Evolutionary conservation across 2,797 vertebrate species (phyloP).

Genomic region (Crenichthys baileyi): DNA sequence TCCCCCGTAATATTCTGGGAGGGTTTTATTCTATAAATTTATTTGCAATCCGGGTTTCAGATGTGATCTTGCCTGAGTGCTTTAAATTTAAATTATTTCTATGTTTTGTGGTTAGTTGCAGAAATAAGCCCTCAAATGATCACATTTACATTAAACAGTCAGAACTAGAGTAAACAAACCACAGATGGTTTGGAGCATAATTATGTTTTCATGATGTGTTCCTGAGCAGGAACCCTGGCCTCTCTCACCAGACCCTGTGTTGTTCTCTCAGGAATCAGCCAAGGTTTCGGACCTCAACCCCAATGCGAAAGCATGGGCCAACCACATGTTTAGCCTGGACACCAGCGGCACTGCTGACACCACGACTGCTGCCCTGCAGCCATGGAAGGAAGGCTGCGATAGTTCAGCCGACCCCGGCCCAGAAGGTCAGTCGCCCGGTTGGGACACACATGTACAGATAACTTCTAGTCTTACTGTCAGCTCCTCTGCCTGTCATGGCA

Average conservation of each 20-base stretch:
- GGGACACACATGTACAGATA: not conserved
- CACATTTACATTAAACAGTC: not conserved
- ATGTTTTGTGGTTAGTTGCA: not conserved
- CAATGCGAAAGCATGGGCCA: conserved; percentile 99
- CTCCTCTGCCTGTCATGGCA: not conserved
- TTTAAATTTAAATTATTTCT: not conserved
- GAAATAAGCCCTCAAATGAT: not conserved
- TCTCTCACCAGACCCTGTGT: conserved; percentile 28
- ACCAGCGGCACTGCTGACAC: conserved; percentile 84
- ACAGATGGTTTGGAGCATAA: not conserved
- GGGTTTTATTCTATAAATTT: not conserved
- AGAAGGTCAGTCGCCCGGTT: conserved; percentile 60
- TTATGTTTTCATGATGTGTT: not conserved
- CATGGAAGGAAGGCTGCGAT: conserved; percentile 89
- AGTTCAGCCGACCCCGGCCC: conserved; percentile 80
- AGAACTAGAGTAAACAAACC: not conserved
- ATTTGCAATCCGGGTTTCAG: not conserved
- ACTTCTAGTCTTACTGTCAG: no score
- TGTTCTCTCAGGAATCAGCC: conserved; percentile 86
- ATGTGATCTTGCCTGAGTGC: not conserved
- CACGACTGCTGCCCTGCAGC: conserved; percentile 84
- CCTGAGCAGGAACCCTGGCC: not conserved
- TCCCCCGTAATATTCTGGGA: not conserved
- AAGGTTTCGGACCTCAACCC: conserved; percentile 99
- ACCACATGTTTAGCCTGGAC: conserved; percentile 93